These are phyloP conservation scores for Branchipolynoe longqiensis DNA, from an alignment of 2,888 invertebrate species.

Conservation along the genomic window DNA sequence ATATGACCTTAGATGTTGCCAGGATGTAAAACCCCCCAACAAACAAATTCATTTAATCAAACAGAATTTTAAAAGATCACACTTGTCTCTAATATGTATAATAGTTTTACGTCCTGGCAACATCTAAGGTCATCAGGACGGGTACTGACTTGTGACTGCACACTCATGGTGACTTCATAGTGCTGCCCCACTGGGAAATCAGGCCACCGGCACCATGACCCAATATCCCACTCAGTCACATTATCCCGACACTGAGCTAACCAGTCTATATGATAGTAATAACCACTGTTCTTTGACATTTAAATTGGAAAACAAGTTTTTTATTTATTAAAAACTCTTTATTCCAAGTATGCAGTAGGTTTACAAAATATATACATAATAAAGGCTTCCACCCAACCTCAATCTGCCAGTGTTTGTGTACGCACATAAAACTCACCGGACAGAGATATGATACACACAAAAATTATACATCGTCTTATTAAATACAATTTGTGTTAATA, in stretches of 20 bases:
- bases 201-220: no score
- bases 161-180: no score
- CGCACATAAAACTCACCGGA: not conserved
- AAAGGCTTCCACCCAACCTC: not conserved
- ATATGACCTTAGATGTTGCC: no score
- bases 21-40: not conserved
- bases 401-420: not conserved
- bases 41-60: not conserved
- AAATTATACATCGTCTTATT: not conserved
- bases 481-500: not conserved
- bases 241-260: no score
- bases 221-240: no score
- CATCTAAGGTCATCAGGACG: no score
- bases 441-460: not conserved
- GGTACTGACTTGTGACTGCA: no score
- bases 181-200: no score
- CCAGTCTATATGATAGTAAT: not conserved
- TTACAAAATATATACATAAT: slow-evolving; percentile 16
- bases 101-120: no score
- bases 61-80: not conserved
- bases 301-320: not conserved
- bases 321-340: not conserved
- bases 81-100: not conserved
- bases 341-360: slow-evolving; percentile 4
- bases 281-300: no score